Evolutionary conservation across 2,113 vertebrate species (phyloP).

Genomic region (Hiodon tergisus): DNA sequence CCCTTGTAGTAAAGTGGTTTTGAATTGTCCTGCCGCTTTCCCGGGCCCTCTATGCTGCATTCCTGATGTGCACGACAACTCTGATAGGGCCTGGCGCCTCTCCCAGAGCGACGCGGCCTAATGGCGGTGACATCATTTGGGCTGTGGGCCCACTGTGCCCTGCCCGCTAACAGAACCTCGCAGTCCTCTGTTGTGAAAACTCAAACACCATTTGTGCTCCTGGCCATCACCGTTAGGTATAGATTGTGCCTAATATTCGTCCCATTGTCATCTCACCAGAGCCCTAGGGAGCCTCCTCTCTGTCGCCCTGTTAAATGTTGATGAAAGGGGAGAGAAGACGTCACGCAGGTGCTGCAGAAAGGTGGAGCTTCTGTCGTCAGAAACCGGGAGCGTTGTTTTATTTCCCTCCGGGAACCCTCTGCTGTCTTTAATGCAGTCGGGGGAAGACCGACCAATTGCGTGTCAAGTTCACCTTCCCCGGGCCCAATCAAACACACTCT

Average conservation of each 20-base stretch:
- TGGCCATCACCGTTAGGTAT: slow-evolving; percentile 26
- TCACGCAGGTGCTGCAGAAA: background rate
- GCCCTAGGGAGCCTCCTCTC: background rate
- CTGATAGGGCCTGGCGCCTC: slow-evolving; percentile 17
- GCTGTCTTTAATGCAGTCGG: background rate
- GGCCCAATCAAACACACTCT: slow-evolving; percentile 10
- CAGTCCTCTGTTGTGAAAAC: slow-evolving; percentile 17
- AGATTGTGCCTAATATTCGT: slow-evolving; percentile 12
- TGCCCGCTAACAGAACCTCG: slow-evolving; percentile 26
- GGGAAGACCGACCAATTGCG: slow-evolving; percentile 1
- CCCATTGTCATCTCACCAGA: slow-evolving; percentile 6
- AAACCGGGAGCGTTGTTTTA: background rate
- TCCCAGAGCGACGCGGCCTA: slow-evolving; percentile 34
- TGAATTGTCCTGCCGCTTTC: slow-evolving; percentile 16
- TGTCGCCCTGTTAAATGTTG: background rate
- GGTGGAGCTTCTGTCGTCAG: background rate
- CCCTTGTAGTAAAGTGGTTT: slow-evolving; percentile 20
- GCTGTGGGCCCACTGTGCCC: slow-evolving; percentile 19
- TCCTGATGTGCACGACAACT: slow-evolving; percentile 24
- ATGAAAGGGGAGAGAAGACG: background rate
- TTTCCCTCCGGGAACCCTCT: background rate
- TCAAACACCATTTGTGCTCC: slow-evolving; percentile 31
- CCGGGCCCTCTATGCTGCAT: background rate
- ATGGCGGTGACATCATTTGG: slow-evolving; percentile 30
- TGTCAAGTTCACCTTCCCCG: slow-evolving; percentile 9